A percentile compares a stretch with the other conserved stretches of the same genome.
These are phyloP conservation scores for Temnothorax ravouxi DNA, from an alignment of 2,888 invertebrate genomes.

Conservation along the genomic window DNA sequence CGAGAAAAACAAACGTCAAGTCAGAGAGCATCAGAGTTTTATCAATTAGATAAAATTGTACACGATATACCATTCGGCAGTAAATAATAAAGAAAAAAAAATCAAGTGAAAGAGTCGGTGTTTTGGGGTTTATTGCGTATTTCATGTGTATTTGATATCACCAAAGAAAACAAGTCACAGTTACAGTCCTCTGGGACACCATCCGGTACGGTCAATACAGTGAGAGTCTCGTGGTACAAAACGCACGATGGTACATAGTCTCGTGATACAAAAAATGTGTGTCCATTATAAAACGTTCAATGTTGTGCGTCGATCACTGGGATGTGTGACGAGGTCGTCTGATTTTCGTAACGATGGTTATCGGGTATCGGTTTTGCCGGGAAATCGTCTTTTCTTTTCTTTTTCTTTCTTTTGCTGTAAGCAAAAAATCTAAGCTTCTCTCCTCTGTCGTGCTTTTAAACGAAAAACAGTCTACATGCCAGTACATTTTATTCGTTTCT, in stretches of 20 bases:
- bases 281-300: conserved; percentile 72
- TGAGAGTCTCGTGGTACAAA: conserved; percentile 74
- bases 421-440: conserved; percentile 7
- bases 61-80: conserved; percentile 55
- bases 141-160: conserved; percentile 81
- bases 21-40: background rate
- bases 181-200: conserved; percentile 82
- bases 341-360: conserved; percentile 61
- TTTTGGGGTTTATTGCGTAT: conserved; percentile 76
- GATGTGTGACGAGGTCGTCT: conserved; percentile 68
- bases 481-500: conserved; percentile 63
- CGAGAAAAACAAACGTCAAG: conserved; percentile 73
- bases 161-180: conserved; percentile 79
- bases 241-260: conserved; percentile 56
- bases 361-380: conserved; percentile 53
- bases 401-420: conserved; percentile 11
- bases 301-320: conserved; percentile 73
- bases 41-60: conserved; percentile 14
- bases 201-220: conserved; percentile 80
- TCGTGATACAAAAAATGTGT: conserved; percentile 70
- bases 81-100: conserved; percentile 61
- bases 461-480: conserved; percentile 58
- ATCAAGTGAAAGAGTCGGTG: conserved; percentile 78
- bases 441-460: conserved; percentile 37
- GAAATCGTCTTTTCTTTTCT: conserved; percentile 49